Evolutionary conservation across 2,888 invertebrate genomes (phyloP), one percentile per base, ranked within the genome.

Genomic region (Tipula helvola): DNA sequence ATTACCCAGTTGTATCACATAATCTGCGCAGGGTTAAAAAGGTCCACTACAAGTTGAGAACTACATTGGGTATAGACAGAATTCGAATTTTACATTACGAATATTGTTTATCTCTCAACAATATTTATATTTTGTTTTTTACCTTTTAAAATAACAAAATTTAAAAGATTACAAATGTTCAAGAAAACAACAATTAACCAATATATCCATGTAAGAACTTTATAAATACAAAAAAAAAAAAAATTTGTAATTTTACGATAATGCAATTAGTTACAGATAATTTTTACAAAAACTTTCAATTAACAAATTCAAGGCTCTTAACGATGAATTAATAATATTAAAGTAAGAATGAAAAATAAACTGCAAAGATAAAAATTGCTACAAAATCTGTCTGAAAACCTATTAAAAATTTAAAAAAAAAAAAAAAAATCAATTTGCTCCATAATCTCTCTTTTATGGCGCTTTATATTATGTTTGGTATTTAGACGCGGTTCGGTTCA

Each of bases 201-300:
- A 71, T 71, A 71, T 71, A 28, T 10, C 10, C 71, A 71, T 71
- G 71, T 71, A 71, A 71, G 10, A 28, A 16, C 8, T 71, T 16
- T 57, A 12, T 57, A 28, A 28, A 57, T 57, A 7, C 18, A 16
- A 3, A 57, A 57, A 57, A 57, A 16, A n/a, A n/a, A n/a, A 57
- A 57, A 39, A 7, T 39, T 7, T 7, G 7, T 39, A 39, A 39
- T 52, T 52, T 52, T 52, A 71, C 71, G 71, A 71, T 71, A 71
- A 71, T 71, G 71, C 71, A 71, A 71, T 71, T 71, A 71, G 71
- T 71, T 71, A 71, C 71, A 71, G 71, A 71, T 71, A 71, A 71
- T 71, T 28, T 18, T 71, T 71, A 71, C 71, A 71, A 71, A 71
- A 71, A 71, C 71, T 71, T 71, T 71, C 71, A 71, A 71, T 71